Base-by-base conservation (phyloP, 2,888 invertebrate species). In the Achlya flavicornis region DNA sequence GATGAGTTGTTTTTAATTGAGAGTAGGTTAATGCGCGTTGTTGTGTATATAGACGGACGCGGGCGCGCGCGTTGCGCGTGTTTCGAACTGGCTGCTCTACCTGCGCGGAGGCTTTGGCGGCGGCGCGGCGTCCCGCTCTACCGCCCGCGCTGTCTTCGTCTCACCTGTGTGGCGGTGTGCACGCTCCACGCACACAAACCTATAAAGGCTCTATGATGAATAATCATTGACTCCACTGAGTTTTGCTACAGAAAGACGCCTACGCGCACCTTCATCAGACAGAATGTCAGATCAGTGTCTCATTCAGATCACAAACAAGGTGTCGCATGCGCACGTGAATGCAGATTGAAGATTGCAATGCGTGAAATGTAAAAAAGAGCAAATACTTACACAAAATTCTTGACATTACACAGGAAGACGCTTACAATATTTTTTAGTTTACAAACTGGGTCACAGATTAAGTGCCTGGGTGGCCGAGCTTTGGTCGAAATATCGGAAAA, bases 31-130 rank as follows among this genome's bases (percentile, higher is more conserved):
- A 83, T 80, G 73, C 75, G 67, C 75, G 69, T 66, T 64, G 72
- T 68, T 60, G 41, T 68, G 72, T 69, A 72, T 75, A 72, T 73
- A 77, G 75, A 75, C 74, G 71, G 79, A 87, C 86, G 87, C 87
- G 87, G 83, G 83, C 86, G 90, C 89, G 86, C 90, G 85, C 86
- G 86, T 81, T 76, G 84, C 87, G 89, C 89, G 83, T 81, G 83
- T 78, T 77, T 83, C 75, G 78, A 84, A 88, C 90, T 89, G 89
- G 84, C 81, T 71, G 72, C 72, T 70, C 84, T 87, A 88, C 88
- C 87, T 86, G 86, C 74, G 76, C 74, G 83, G 68, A 88, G 89
- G 86, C 86, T 88, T 78, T 82, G 12, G n/a, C 48, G 48, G 16
- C 38, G 38, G 60, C 72, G 77, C 82, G 83, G 76, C 77, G 80